Evolutionary conservation across 2,113 vertebrate genomes (phyloP), one percentile per base, ranked within the genome.

Genomic region (Otolemur garnettii): DNA sequence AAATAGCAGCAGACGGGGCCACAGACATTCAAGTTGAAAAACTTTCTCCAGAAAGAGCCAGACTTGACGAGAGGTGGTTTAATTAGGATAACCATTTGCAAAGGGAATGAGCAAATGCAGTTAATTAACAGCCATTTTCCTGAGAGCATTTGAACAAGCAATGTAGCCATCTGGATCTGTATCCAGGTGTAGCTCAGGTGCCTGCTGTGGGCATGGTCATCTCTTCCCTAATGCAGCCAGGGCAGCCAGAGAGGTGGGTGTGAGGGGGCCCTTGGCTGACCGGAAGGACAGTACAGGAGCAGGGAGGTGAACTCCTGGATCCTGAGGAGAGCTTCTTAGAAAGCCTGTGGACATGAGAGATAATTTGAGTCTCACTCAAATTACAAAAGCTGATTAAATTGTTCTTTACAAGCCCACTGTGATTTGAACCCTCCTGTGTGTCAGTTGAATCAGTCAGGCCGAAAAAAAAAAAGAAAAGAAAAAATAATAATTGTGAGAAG

Each of bases 171-270:
- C 26, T 5, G 12, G 15, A 26, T 5, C 88, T 10, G 33, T 14
- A 4, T 11, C 71, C 8, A 4, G 42, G 35, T 26, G 57, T 9
- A 55, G 33, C 86, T 88, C 15, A 6, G 30, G 69, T 22, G 57
- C 19, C 72, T 3, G 1, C 62, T 0, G 0, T 14, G 26, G 74
- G 71, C 15, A 8, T 12, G 3, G 2, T 21, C 4, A 4, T 19
- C 21, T 59, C 69, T 30, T 28, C 21, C 42, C 68, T 18, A 68
- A 57, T 19, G 22, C 22, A 10, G n/a, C 68, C 45, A 64, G 85
- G n/a, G n/a, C 15, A 18, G 78, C 69, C 33, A 3, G 10, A 55
- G 64, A 42, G 59, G 18, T 5, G 35, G 68, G 30, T 1, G 2
- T 13, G 12, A 18, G 24, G 24, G 42, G 19, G n/a, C n/a, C 35